Evolutionary conservation across 2,797 vertebrate genomes (phyloP).

Genomic region (Girardinus metallicus): DNA sequence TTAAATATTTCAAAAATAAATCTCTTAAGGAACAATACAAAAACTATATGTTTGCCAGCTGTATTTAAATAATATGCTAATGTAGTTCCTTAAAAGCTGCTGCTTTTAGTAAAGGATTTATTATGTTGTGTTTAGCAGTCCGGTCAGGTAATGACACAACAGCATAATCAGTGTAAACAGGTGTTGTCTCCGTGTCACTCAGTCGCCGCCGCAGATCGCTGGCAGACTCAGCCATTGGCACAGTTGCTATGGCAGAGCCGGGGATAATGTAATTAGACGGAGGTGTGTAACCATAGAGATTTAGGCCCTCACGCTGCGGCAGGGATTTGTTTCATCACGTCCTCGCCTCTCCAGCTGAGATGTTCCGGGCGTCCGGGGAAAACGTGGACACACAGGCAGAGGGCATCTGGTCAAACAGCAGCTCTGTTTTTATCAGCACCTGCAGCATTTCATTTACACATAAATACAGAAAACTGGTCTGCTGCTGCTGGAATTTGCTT

Average conservation of each 20-base stretch:
- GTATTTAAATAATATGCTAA: background rate
- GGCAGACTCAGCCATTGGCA: slow-evolving; percentile 65
- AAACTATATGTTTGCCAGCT: background rate
- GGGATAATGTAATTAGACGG: slow-evolving; percentile 67
- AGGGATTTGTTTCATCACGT: slow-evolving; percentile 40
- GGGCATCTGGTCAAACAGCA: slow-evolving; percentile 18
- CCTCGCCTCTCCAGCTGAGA: slow-evolving; percentile 39
- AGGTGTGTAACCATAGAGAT: slow-evolving; percentile 79
- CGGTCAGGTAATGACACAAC: slow-evolving; percentile 46
- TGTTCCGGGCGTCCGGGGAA: slow-evolving; percentile 18
- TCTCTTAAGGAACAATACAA: background rate
- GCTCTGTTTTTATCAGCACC: slow-evolving; percentile 7
- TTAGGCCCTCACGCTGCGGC: slow-evolving; percentile 47
- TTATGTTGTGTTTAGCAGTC: slow-evolving; percentile 29
- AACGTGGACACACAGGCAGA: background rate
- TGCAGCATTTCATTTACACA: slow-evolving; percentile 6
- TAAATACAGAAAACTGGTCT: background rate
- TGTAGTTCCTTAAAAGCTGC: background rate
- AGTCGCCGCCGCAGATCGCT: slow-evolving; percentile 47
- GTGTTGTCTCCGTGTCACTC: slow-evolving; percentile 49
- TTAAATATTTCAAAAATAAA: background rate
- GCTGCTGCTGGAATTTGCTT: background rate
- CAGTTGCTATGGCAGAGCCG: slow-evolving; percentile 72
- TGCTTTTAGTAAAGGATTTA: background rate
- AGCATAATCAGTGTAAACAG: slow-evolving; percentile 52